These are phyloP conservation scores for Diadegma fenestrale DNA, from an alignment of 2,888 invertebrate genomes.

Conservation along the genomic window DNA sequence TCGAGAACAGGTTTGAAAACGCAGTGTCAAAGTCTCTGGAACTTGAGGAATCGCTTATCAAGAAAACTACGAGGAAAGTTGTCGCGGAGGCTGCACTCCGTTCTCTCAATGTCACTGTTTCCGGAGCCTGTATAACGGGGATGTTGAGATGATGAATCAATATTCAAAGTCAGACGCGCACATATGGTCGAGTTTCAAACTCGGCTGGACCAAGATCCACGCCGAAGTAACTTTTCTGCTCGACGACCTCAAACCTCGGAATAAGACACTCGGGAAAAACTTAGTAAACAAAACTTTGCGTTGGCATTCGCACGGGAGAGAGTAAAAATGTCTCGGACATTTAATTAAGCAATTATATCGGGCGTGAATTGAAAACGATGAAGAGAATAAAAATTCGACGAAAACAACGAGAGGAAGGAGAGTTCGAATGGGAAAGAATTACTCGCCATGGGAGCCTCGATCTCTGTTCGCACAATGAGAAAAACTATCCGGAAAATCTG, in stretches of 20 bases:
- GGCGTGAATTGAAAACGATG: neutral
- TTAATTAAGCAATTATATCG: no score
- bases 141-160: constrained; percentile 58
- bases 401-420: neutral
- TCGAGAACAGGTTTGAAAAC: constrained; percentile 41
- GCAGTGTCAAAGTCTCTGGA: constrained; percentile 19
- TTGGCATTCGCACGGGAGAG: neutral
- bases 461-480: constrained; percentile 9
- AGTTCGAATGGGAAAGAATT: neutral
- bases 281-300: neutral
- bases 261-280: neutral
- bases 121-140: constrained; percentile 22
- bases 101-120: constrained; percentile 30
- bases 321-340: neutral
- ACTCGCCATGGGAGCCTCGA: neutral
- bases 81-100: neutral
- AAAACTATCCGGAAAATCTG: constrained; percentile 3
- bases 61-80: constrained; percentile 60
- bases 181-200: constrained; percentile 9
- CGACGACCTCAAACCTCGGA: neutral
- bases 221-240: neutral
- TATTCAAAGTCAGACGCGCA: constrained; percentile 52
- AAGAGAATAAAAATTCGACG: constrained; percentile 1
- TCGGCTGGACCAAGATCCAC: neutral
- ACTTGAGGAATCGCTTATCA: constrained; percentile 46